Percentiles rank a stretch among this genome's conserved stretches.
Evolutionary conservation across 2,113 vertebrate species (phyloP).

Genomic region (Malurus cyaneus): DNA sequence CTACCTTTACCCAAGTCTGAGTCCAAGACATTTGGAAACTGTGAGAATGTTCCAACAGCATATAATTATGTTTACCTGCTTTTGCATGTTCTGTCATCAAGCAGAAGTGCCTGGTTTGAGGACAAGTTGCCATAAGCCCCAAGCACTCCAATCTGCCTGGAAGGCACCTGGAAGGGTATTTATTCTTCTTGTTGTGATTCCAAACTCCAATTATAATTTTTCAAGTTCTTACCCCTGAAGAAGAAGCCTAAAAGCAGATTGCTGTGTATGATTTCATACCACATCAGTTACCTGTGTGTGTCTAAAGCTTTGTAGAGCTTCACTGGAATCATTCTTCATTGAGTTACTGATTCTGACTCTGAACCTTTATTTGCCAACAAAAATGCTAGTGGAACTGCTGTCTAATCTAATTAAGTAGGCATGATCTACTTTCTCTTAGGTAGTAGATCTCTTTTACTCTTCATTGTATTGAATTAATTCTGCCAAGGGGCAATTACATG

Average conservation of each 20-base stretch:
- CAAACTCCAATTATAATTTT: background rate
- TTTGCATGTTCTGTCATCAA: background rate
- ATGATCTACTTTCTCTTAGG: background rate
- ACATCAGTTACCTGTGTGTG: background rate
- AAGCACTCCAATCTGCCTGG: background rate
- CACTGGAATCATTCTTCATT: background rate
- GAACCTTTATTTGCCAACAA: background rate
- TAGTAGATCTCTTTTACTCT: background rate
- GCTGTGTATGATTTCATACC: background rate
- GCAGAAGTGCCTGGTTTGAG: background rate
- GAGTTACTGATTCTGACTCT: background rate
- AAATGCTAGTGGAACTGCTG: background rate
- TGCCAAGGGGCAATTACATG: background rate
- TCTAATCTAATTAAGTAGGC: background rate
- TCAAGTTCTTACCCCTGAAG: background rate
- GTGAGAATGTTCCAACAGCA: background rate
- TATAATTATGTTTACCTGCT: background rate
- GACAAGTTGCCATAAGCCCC: background rate
- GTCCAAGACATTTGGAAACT: background rate
- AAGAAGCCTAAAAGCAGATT: background rate
- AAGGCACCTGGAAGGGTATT: background rate
- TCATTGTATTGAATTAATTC: background rate
- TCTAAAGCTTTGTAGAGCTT: background rate
- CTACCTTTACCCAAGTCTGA: background rate
- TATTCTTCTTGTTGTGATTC: background rate